Base-by-base conservation (phyloP, 2,888 invertebrate genomes). In the Eremobia ochroleuca region DNA sequence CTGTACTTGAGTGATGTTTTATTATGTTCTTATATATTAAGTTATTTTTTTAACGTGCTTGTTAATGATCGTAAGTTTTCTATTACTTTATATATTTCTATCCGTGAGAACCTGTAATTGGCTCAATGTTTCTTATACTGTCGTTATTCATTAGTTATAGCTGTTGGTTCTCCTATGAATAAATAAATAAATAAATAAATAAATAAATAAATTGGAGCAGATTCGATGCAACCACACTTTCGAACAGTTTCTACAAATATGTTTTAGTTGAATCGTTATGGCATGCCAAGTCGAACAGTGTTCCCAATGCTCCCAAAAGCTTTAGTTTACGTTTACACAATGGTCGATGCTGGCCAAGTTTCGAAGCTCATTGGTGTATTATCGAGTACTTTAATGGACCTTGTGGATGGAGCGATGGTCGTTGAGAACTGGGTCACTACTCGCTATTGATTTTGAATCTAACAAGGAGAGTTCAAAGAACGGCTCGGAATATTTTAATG, bases 401-500 rank as follows among this genome's bases (percentile, higher is more conserved):
- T 82, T 69, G 68, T 74, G 52, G 81, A 84, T 79, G 28, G 80
- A 79, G 59, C 37, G 49, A 49, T 83, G 40, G 58, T 64, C 73
- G 82, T 64, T 82, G 85, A 75, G 25, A 82, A 85, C 81, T 82
- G 58, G 83, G 82, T 85, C 85, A 85, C 34, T 70, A 43, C 49
- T 68, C 28, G 21, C 61, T 85, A 83, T 83, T 85, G 83, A 83
- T 83, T 83, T 65, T 74, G 73, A 72, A 77, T 77, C 71, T 68
- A 55, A 65, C 55, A 15, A 31, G 69, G 64, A 68, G 69, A 52
- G 82, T 83, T 76, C 82, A 85, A 83, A 85, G 83, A 71, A 74
- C 82, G 64, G 34, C 49, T 71, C 40, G 52, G 76, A 81, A 77
- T 85, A 77, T 70, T 84, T 84, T 69, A 61, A 55, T 61, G 81